These are phyloP conservation scores for Pelobates fuscus DNA, from an alignment of 2,113 vertebrate genomes.

Conservation along the genomic window DNA sequence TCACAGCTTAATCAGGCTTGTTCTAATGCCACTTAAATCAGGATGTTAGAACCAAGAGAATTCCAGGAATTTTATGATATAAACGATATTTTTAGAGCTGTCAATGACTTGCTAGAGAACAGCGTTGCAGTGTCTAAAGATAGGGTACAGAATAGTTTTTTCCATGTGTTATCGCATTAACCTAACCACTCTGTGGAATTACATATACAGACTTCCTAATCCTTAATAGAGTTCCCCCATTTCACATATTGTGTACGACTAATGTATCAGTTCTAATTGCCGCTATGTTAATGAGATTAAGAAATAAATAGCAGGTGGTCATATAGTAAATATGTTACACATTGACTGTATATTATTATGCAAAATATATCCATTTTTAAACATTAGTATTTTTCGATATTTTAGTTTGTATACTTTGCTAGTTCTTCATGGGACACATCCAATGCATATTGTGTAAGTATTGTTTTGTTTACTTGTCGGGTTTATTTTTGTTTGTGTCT, in stretches of 20 bases:
- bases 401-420: too few species aligned
- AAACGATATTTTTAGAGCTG: conserved; percentile 91
- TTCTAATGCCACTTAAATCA: conserved; percentile 85
- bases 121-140: conserved; percentile 71
- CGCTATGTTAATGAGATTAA: background rate
- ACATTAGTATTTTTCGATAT: too few species aligned
- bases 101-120: conserved; percentile 75
- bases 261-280: conserved; percentile 1
- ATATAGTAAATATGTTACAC: background rate
- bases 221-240: background rate
- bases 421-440: too few species aligned
- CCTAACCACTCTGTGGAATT: conserved; percentile 21
- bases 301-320: background rate
- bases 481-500: too few species aligned
- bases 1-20: conserved; percentile 66
- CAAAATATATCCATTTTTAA: too few species aligned
- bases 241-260: background rate
- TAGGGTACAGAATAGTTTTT: conserved; percentile 67
- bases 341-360: too few species aligned
- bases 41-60: conserved; percentile 82
- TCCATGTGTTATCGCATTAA: conserved; percentile 73
- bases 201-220: conserved; percentile 22
- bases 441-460: too few species aligned
- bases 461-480: too few species aligned
- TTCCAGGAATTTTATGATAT: conserved; percentile 85